These are phyloP conservation scores for Burhinus bistriatus DNA, from an alignment of 2,113 vertebrate genomes.

Conservation along the genomic window DNA sequence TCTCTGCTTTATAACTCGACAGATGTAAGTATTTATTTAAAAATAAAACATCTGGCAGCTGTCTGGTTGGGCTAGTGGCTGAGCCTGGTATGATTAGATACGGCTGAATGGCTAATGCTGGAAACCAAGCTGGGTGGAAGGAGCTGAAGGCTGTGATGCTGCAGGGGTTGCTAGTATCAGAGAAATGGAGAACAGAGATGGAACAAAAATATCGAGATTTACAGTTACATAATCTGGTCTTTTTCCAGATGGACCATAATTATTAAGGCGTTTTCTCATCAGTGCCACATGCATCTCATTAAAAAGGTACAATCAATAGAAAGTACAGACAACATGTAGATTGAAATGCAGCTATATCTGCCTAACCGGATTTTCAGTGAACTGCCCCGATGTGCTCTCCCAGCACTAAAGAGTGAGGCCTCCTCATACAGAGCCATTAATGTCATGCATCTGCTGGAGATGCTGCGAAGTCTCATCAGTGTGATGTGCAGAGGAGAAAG, in stretches of 20 bases:
- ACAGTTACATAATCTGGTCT: neutral
- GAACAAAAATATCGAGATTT: neutral
- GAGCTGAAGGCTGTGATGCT: neutral
- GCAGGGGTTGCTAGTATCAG: neutral
- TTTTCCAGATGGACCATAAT: neutral
- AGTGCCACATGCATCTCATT: neutral
- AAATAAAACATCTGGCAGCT: conserved; percentile 20
- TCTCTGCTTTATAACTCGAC: neutral
- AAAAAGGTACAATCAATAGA: neutral
- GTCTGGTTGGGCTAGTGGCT: neutral
- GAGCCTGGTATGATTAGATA: neutral
- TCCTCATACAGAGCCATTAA: neutral
- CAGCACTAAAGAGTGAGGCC: neutral
- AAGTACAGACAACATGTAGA: neutral
- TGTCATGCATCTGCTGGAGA: neutral
- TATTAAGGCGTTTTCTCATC: neutral
- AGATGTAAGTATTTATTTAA: conserved; percentile 13
- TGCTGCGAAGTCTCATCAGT: neutral
- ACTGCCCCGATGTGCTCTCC: neutral
- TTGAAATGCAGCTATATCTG: neutral
- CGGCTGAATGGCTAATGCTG: neutral
- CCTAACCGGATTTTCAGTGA: neutral
- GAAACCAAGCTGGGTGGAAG: neutral
- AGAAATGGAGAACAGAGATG: neutral
- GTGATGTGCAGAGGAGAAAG: neutral